phyloP scores from a whole-genome alignment of 2,113 vertebrate species.

The Hiodon tergisus region DNA sequence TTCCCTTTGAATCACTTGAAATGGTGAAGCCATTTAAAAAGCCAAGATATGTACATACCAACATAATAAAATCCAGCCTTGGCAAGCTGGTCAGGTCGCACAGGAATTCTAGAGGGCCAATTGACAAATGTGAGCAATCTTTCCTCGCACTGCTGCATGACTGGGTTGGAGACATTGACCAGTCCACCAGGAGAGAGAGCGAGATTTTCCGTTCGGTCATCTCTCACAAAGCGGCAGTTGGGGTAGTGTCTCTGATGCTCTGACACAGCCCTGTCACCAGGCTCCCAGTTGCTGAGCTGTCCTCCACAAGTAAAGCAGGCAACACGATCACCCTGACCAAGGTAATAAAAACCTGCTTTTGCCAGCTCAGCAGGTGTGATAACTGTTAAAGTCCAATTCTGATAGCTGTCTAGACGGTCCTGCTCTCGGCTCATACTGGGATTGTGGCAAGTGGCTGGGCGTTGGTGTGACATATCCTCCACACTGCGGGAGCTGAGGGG shows the following conservation, averaged over 20 bases:
- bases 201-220: slow-evolving; percentile 63
- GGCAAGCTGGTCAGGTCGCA: slow-evolving; percentile 84
- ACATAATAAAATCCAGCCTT: slow-evolving; percentile 97
- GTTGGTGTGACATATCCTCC: slow-evolving; percentile 70
- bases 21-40: not conserved
- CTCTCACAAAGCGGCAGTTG: slow-evolving; percentile 79
- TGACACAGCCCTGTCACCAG: slow-evolving; percentile 84
- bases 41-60: slow-evolving; percentile 60
- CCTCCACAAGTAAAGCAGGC: slow-evolving; percentile 91
- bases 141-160: slow-evolving; percentile 83
- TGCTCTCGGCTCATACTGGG: slow-evolving; percentile 81
- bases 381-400: slow-evolving; percentile 72
- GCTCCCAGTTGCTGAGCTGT: slow-evolving; percentile 90
- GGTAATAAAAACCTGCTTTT: slow-evolving; percentile 91
- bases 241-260: slow-evolving; percentile 93
- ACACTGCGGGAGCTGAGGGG: slow-evolving; percentile 64
- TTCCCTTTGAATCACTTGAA: not conserved
- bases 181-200: slow-evolving; percentile 57
- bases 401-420: slow-evolving; percentile 78
- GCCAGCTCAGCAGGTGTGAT: slow-evolving; percentile 79
- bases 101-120: slow-evolving; percentile 85
- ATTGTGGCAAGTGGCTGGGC: slow-evolving; percentile 60
- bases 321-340: slow-evolving; percentile 81
- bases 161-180: slow-evolving; percentile 78
- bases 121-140: slow-evolving; percentile 82